Base-by-base conservation (phyloP, 1,140 invertebrate genomes). In the Trichogramma pretiosum region DNA sequence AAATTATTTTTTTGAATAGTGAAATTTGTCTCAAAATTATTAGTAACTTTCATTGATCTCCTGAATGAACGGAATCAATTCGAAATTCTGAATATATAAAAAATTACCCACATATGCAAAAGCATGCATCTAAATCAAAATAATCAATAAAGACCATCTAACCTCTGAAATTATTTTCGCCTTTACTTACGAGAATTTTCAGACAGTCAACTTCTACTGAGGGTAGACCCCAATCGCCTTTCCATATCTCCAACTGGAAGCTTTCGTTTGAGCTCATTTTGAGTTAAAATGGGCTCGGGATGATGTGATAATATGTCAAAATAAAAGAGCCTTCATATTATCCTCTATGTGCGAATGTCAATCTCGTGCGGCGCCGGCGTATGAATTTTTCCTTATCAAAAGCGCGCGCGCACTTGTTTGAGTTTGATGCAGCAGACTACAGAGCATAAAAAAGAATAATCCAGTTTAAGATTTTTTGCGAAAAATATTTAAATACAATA, bases 211-310 rank as follows among this genome's bases (percentile, higher is more conserved):
- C 72, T 74, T 91, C 86, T 52, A 90, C 74, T 23, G 87, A 87
- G 2, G 89, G 85, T 22, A 91, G 67, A 18, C 84, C 85, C 85
- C 85, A 89, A 62, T 89, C 84, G 10, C 85, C 85, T 67, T 80
- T 78, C 82, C 87, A 90, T 55, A 88, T 76, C 67, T 85, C 77
- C 54, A 90, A 64, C 67, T 82, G 54, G 54, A 56, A 63, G 22
- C 10, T 55, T 34, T 60, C 46, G 36, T 19, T 46, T 8, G 46
- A 24, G 28, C 32, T 58, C 50, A 55, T 57, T 46, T 50, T 54
- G n/a, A n/a, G n/a, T n/a, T n/a, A n/a, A n/a, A n/a, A n/a, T n/a
- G n/a, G n/a, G n/a, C n/a, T n/a, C n/a, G n/a, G n/a, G n/a, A n/a
- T 18, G 8, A 2, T 28, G 8, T 14, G 8, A 28, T 1, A 7